Base-by-base conservation (phyloP, 2,888 invertebrate species). In the Lasioglossum oenotherae region DNA sequence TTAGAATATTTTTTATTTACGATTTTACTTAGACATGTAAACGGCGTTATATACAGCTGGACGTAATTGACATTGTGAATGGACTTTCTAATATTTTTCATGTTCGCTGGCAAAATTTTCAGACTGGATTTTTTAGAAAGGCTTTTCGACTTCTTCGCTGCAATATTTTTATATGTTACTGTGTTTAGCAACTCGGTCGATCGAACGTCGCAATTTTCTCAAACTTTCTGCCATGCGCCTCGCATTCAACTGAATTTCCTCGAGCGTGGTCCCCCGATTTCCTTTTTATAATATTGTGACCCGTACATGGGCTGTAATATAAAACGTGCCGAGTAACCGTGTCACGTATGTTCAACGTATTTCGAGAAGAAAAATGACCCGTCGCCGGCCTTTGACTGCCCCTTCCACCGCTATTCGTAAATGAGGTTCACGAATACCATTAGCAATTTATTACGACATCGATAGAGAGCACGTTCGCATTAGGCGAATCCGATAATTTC, bases 271-370 rank as follows among this genome's bases (percentile, higher is more conserved):
- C 49, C 46, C 12, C 49, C 73, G 49, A 49, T 64, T 41, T 75
- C 41, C 31, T 44, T 53, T 57, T 57, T 49, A 57, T 19, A 57
- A 71, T 57, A 12, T 31, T 19, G 53, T 19, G 71, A 77, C 76
- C 57, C 44, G 41, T 49, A 67, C 69, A 69, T 53, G 77, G 78
- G 49, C 73, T 73, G 49, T 64, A 78, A 73, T 53, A 73, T 78
- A 81, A 81, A 73, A 38, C 73, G 46, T 74, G 78, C 67, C 78
- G 67, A 67, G 81, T 81, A 81, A 81, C 73, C 81, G 41, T 73
- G 78, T 81, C 78, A 81, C 81, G 81, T 81, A 67, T 73, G 81
- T 81, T 78, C 46, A 81, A 67, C 81, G 78, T 81, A 67, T 78
- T 64, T 81, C 81, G 73, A 49, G 73, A 78, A 81, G 81, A 81